Evolutionary conservation across 2,113 vertebrate species (phyloP), one percentile per base, ranked within the genome.

Genomic region (Tiliqua scincoides): DNA sequence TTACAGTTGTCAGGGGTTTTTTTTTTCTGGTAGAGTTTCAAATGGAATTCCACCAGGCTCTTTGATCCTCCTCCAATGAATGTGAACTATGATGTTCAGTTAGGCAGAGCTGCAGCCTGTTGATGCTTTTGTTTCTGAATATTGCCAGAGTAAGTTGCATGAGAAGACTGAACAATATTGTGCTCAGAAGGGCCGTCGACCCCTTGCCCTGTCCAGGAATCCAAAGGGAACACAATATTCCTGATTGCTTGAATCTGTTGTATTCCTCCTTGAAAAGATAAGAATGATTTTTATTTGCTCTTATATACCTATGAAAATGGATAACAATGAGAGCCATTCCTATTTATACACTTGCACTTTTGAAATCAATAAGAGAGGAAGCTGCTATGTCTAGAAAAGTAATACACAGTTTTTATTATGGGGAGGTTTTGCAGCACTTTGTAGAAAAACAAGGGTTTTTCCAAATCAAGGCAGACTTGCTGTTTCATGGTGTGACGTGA

Each of bases 91-190:
- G 70, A 88, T 86, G 81, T 89, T 90, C 88, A 79, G 88, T 75
- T 89, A 78, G 78, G 85, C 82, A 88, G 57, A 57, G 73, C 79
- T 86, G 84, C 71, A 85, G 87, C 85, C 87, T 95, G 90, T 90
- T 90, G 92, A 37, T 76, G 87, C 30, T 90, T 94, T 92, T 95
- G 89, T 89, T 90, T 93, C 89, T 89, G 88, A 89, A 86, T 85
- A 92, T 85, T 75, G 70, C 80, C 85, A 91, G n/a, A 76, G 48
- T 84, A 93, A 85, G 76, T 59, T 37, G 37, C 61, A 91, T 87
- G 63, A 61, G 48, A 77, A 88, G 86, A 91, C 87, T 93, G 87
- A 88, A 91, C 75, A 81, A 4, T 1, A 76, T 72, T 89, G 85
- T 35, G 82, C 65, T 91, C 87, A 85, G 89, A 81, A 79, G 71